phyloP scores from a whole-genome alignment of 2,888 invertebrate species.

The Pelosia muscerda region DNA sequence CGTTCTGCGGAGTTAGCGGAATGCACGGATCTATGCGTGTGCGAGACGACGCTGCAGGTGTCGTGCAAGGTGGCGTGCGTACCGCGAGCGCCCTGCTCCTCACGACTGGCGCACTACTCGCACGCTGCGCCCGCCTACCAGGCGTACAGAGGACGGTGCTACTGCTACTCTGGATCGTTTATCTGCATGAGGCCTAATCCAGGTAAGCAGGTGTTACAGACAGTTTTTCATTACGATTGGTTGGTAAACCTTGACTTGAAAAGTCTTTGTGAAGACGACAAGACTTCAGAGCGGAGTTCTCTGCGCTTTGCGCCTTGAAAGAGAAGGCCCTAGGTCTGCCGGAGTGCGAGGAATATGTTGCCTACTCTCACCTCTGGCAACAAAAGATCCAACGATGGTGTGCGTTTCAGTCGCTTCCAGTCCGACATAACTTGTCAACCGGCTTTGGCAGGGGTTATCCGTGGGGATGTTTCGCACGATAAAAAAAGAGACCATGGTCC shows the following conservation, averaged over 20 bases:
- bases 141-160: slow-evolving; percentile 95
- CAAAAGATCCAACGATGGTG: no score
- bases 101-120: slow-evolving; percentile 95
- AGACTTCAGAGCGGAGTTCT: no score
- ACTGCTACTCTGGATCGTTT: slow-evolving; percentile 96
- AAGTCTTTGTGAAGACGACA: not conserved
- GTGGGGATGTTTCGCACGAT: no score
- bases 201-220: slow-evolving; percentile 58
- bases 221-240: not conserved
- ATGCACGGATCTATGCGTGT: slow-evolving; percentile 96
- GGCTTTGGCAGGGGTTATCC: no score
- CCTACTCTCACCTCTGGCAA: no score
- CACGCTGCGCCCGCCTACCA: slow-evolving; percentile 96
- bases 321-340: no score
- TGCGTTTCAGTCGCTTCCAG: no score
- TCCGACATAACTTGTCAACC: no score
- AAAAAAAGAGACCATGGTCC: no score
- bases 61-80: slow-evolving; percentile 96
- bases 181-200: slow-evolving; percentile 95
- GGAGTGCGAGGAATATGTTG: no score
- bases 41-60: slow-evolving; percentile 91
- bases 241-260: not conserved
- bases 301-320: no score
- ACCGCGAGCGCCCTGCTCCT: slow-evolving; percentile 94
- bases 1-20: slow-evolving; percentile 93